Base-by-base conservation (phyloP, 2,113 vertebrate genomes). In the Cygnus buccinator region DNA sequence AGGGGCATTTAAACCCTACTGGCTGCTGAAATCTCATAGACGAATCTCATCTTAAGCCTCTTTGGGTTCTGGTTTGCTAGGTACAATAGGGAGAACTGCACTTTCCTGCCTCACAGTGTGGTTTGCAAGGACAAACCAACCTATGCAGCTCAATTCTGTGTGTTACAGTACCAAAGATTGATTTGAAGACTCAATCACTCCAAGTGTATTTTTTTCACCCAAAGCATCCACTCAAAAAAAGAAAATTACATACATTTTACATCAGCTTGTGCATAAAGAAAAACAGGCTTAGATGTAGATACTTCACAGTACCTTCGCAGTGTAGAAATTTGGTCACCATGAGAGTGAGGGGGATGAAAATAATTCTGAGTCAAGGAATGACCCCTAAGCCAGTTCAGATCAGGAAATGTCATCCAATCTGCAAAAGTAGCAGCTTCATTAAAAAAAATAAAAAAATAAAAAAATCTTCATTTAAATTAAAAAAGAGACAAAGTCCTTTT, bases 171-270 rank as follows among this genome's bases (percentile, higher is more conserved):
- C 58, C 39, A 65, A 87, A 91, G 79, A 94, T 4, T 54, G 76
- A 86, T 86, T 90, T 86, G 48, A 92, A 94, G 58, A 94, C 70
- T 94, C 84, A 82, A 43, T 87, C 62, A 52, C 58, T 80, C 35
- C 72, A 86, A 88, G 80, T 5, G 48, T 73, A 86, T 92, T 94
- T 94, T 94, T 94, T 90, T 95, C 76, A 93, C 62, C 33, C 15
- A 92, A 77, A 73, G 48, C 20, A 48, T 84, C 57, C 1, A 0
- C 37, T 84, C 72, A 33, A 39, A 75, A 81, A 61, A 31, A 86
- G 82, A 82, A 90, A 66, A 66, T 62, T 75, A 63, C 57, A 82
- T 90, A 39, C 31, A 94, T 93, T 93, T 95, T 91, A 90, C 81
- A 94, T 79, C 74, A 91, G 71, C n/a, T 94, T 93, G 37, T 55